Evolutionary conservation across 2,797 vertebrate species (phyloP), one percentile per base, ranked within the genome.

Genomic region (Thripadectes ignobilis): DNA sequence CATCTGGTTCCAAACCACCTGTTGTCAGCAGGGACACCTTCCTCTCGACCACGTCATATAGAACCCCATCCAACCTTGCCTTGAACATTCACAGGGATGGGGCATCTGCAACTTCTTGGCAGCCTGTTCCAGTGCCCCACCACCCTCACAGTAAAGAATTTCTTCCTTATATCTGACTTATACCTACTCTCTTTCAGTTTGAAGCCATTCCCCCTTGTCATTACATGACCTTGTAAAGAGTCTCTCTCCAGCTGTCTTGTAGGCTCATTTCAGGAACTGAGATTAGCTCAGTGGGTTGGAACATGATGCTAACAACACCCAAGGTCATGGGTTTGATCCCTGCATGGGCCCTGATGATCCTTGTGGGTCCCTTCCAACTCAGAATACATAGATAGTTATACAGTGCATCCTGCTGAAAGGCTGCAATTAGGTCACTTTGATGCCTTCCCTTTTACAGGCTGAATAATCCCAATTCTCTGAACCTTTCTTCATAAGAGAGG

Each of bases 341-440:
- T 41, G 3, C 39, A 41, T 41, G 48, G 38, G 38, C 20, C 13
- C 39, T 5, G 9, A 30, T 62, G 27, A 29, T 62, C 59, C 13
- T 39, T 62, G 18, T 62, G 27, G 36, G 59, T 61, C 38, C 12
- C 27, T 39, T 61, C 27, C 27, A 61, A 61, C 18, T 61, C 59
- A 61, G 27, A 29, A 39, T 29, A 39, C 18, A 30, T 38, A 45
- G 45, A 10, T 45, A 45, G 45, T 21, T 45, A 36, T 13, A 39
- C 38, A 39, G 59, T 39, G 59, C 18, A 21, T 61, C 27, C 27
- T 61, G 29, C 18, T 19, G 30, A 18, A 54, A 75, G 27, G 26
- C 19, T 1, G 0, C 30, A 61, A 7, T 21, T 48, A 43, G 10
- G 12, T 48, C 17, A 46, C 30, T 3, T 12, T 0, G 0, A 54